These are phyloP conservation scores for mouse (Mus musculus) DNA, from an alignment of 2,113 vertebrate genomes.

Conservation along the genomic window DNA sequence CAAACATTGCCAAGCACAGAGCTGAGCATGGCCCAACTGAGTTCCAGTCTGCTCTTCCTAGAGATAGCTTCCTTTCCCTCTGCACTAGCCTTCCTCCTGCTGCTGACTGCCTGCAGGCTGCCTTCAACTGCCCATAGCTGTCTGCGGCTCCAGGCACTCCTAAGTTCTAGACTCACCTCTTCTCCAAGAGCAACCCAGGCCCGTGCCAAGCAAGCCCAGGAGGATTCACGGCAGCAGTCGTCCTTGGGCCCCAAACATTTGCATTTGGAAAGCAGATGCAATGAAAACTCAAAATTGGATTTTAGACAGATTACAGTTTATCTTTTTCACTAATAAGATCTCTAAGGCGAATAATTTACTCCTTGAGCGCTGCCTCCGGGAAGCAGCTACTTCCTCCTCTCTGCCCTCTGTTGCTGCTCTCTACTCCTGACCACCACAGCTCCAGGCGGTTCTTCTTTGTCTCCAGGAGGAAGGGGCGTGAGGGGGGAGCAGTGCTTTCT, in stretches of 20 bases:
- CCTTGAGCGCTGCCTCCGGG: neutral
- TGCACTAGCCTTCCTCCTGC: neutral
- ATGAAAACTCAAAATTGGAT: neutral
- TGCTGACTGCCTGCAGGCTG: neutral
- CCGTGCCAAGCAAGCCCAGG: neutral
- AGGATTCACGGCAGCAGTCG: neutral
- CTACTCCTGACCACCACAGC: neutral
- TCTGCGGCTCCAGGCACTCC: neutral
- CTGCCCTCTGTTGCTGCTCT: neutral
- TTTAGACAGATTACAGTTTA: neutral
- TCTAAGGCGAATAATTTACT: neutral
- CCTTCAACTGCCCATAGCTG: neutral
- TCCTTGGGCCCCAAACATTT: neutral
- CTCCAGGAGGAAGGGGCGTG: neutral
- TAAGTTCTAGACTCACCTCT: neutral
- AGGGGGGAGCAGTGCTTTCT: neutral
- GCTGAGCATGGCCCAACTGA: neutral
- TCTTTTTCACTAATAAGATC: neutral
- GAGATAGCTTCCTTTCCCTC: neutral
- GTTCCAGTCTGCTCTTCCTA: neutral
- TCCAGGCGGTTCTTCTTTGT: neutral
- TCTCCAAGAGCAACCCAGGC: too few species aligned
- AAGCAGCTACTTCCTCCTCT: too few species aligned
- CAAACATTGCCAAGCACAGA: neutral
- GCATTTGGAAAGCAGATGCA: neutral